A percentile compares a stretch with the other conserved stretches of the same genome.
phyloP scores from a whole-genome alignment of 1,140 invertebrate species.

The Batillaria attramentaria region DNA sequence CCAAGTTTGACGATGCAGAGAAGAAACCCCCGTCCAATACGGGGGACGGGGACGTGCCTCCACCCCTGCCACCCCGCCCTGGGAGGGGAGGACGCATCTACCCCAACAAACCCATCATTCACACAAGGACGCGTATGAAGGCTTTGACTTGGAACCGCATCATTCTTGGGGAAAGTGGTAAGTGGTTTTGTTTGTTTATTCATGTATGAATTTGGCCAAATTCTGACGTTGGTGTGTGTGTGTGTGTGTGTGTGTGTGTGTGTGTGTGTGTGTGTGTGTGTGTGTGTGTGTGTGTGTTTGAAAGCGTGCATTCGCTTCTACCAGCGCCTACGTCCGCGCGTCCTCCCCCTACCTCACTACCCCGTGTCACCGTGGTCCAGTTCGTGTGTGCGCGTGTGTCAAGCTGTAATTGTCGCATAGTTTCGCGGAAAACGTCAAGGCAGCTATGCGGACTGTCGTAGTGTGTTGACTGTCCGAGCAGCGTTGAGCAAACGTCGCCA shows the following conservation, averaged over 20 bases:
- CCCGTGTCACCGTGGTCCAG: no score
- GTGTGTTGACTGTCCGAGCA: no score
- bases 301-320: constrained; percentile 14
- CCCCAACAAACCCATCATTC: constrained; percentile 65
- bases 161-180: constrained; percentile 57
- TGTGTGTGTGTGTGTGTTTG: no score
- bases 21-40: constrained; percentile 29
- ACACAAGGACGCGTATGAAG: constrained; percentile 55
- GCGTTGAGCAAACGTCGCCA: no score
- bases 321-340: no score
- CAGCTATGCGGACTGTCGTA: no score
- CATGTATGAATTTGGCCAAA: background rate
- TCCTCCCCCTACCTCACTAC: no score
- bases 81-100: constrained; percentile 55
- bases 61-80: constrained; percentile 60
- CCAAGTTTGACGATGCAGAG: constrained; percentile 38
- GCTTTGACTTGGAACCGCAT: constrained; percentile 57
- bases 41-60: constrained; percentile 44
- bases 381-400: no score
- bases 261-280: constrained; percentile 1
- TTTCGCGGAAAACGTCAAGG: no score
- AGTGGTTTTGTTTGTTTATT: constrained; percentile 14
- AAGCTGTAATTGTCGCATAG: no score
- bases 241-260: constrained; percentile 15
- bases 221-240: background rate